Conservation (phyloP, 2,113 vertebrate species). For the Callorhinus ursinus region DNA sequence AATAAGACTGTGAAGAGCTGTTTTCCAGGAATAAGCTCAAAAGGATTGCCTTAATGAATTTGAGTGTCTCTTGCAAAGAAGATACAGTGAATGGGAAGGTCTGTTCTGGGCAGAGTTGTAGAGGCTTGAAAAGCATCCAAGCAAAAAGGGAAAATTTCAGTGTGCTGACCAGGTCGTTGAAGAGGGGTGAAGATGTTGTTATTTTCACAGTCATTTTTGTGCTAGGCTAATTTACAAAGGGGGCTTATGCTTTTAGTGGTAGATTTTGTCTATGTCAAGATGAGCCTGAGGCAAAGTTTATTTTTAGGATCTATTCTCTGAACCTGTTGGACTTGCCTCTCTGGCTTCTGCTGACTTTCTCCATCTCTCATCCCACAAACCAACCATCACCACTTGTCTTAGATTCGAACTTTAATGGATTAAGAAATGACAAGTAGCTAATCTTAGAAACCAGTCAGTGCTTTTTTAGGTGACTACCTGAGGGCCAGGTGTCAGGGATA, state of each 20-base stretch:
- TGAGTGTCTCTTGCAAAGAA: slow-evolving; percentile 42
- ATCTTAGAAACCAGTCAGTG: background rate
- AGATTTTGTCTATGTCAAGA: slow-evolving; percentile 20
- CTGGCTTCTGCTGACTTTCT: slow-evolving; percentile 36
- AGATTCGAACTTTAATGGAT: background rate
- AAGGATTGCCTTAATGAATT: slow-evolving; percentile 9
- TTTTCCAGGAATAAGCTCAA: slow-evolving; percentile 26
- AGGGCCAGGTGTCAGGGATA: background rate
- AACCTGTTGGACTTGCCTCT: slow-evolving; percentile 14
- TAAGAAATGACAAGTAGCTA: background rate
- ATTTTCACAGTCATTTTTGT: slow-evolving; percentile 32
- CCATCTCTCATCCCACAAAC: slow-evolving; percentile 36
- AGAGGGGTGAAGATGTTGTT: background rate
- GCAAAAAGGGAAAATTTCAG: background rate
- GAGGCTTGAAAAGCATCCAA: slow-evolving; percentile 21
- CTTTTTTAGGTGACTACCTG: background rate
- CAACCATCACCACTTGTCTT: background rate
- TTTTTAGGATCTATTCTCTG: slow-evolving; percentile 42
- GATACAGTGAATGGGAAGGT: background rate
- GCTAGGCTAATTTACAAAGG: slow-evolving; percentile 43
- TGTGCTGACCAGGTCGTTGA: background rate
- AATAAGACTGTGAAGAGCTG: background rate
- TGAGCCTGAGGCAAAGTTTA: slow-evolving; percentile 13
- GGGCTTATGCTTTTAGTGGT: background rate
- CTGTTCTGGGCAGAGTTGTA: background rate